Conservation (phyloP, 1,140 invertebrate genomes). For the Anastrepha obliqua region DNA sequence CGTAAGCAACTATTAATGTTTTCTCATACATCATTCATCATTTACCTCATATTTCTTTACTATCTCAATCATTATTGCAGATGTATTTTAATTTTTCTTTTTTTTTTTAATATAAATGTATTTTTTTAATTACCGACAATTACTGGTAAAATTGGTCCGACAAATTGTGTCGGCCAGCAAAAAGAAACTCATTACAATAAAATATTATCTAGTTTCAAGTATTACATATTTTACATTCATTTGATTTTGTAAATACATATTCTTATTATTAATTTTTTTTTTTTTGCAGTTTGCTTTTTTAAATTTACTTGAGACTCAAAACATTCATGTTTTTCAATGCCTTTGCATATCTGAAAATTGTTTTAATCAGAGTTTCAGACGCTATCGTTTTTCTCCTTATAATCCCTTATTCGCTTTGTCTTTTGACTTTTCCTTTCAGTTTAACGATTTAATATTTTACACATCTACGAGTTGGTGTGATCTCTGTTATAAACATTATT, state of each 20-base stretch:
- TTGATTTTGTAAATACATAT: constrained; percentile 36
- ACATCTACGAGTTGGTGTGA: neutral
- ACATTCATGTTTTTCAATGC: constrained; percentile 26
- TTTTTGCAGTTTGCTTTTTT: constrained; percentile 34
- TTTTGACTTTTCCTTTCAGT: neutral
- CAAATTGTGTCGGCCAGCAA: constrained; percentile 1
- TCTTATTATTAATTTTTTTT: constrained; percentile 45
- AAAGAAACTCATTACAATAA: constrained; percentile 50
- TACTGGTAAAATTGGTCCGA: constrained; percentile 35
- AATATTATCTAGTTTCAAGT: constrained; percentile 47
- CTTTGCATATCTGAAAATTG: constrained; percentile 34
- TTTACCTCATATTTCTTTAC: constrained; percentile 48
- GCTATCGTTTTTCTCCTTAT: neutral
- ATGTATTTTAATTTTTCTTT: constrained; percentile 23
- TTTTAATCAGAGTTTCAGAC: neutral
- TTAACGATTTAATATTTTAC: constrained; percentile 37
- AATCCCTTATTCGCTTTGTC: constrained; percentile 31
- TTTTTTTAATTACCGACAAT: constrained; percentile 45
- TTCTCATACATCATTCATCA: constrained; percentile 55
- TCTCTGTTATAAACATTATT: constrained; percentile 20
- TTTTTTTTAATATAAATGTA: constrained; percentile 36
- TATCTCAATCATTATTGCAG: constrained; percentile 48
- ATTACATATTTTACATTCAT: constrained; percentile 51
- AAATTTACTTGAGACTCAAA: constrained; percentile 46
- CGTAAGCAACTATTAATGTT: constrained; percentile 53